A percentile compares a stretch with the other conserved stretches of the same genome.
Conservation (phyloP, 2,797 vertebrate genomes). For the Falco concolor region DNA sequence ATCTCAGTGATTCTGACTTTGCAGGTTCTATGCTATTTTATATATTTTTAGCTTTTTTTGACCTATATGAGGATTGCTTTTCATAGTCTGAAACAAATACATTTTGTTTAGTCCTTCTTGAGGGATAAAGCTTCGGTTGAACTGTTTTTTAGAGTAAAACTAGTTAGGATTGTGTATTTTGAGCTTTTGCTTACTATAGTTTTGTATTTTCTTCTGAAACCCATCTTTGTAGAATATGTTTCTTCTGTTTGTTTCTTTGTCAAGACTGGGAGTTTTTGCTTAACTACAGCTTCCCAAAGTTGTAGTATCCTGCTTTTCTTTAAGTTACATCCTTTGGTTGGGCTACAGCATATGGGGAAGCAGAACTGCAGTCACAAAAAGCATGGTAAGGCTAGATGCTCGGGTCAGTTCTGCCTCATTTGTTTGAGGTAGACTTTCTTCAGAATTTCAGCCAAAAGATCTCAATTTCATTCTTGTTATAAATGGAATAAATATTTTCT, state of each 20-base stretch:
- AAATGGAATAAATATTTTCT: neutral
- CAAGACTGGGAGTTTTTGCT: neutral
- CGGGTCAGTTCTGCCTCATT: neutral
- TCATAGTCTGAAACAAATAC: neutral
- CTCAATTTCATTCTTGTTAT: neutral
- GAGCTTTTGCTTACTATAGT: neutral
- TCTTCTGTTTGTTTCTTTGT: slow-evolving; percentile 1
- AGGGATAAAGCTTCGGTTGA: neutral
- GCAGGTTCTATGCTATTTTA: neutral
- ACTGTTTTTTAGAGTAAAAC: neutral
- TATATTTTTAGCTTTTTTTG: neutral
- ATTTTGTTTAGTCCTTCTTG: neutral
- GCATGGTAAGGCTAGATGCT: slow-evolving; percentile 58
- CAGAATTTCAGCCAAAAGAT: neutral
- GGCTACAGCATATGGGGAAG: slow-evolving; percentile 36
- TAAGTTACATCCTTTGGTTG: slow-evolving; percentile 37
- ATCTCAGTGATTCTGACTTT: neutral
- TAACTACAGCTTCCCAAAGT: neutral
- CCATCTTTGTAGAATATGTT: neutral
- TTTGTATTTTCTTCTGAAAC: neutral
- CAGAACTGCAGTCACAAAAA: slow-evolving; percentile 29
- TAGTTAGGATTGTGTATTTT: neutral
- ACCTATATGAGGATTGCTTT: neutral
- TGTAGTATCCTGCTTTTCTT: slow-evolving; percentile 32
- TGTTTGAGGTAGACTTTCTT: neutral